Evolutionary conservation across 2,888 invertebrate species (phyloP).

Genomic region (Timandra comae): DNA sequence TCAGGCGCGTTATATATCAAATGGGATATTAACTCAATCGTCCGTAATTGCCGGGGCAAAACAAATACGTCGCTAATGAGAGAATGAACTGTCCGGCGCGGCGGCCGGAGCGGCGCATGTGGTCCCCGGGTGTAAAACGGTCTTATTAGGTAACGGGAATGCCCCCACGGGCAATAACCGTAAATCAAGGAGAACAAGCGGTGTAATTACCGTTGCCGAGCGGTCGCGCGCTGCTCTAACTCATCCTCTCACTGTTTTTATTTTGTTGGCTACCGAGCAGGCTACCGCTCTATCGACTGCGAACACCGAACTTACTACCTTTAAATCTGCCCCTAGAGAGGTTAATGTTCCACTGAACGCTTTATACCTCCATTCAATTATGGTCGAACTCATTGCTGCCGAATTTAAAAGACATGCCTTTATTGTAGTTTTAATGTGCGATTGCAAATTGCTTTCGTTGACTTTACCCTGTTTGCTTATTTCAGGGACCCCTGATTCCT

Average conservation of each 20-base stretch:
- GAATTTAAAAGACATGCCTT: conserved; percentile 26
- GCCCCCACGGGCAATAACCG: conserved; percentile 77
- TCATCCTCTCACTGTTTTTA: conserved; percentile 73
- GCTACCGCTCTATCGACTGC: conserved; percentile 71
- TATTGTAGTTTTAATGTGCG: conserved; percentile 16
- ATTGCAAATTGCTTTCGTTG: conserved; percentile 8
- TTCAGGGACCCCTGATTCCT: conserved; percentile 97
- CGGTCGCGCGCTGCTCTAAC: conserved; percentile 73
- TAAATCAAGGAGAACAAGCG: conserved; percentile 78
- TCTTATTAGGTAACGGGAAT: conserved; percentile 76
- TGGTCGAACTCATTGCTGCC: conserved; percentile 34
- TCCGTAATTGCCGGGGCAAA: conserved; percentile 60
- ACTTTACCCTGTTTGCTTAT: conserved; percentile 46
- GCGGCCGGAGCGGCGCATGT: conserved; percentile 57
- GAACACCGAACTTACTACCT: conserved; percentile 66
- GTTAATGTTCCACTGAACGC: conserved; percentile 61
- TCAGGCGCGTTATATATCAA: conserved; percentile 58
- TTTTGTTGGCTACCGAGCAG: conserved; percentile 65
- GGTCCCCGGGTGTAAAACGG: conserved; percentile 72
- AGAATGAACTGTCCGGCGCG: conserved; percentile 61
- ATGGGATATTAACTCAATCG: conserved; percentile 67
- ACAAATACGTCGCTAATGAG: conserved; percentile 71
- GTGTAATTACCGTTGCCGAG: conserved; percentile 76
- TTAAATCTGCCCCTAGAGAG: conserved; percentile 68
- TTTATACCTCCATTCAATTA: conserved; percentile 66